Evolutionary conservation across 2,113 vertebrate species (phyloP).

Genomic region (Petaurus breviceps): DNA sequence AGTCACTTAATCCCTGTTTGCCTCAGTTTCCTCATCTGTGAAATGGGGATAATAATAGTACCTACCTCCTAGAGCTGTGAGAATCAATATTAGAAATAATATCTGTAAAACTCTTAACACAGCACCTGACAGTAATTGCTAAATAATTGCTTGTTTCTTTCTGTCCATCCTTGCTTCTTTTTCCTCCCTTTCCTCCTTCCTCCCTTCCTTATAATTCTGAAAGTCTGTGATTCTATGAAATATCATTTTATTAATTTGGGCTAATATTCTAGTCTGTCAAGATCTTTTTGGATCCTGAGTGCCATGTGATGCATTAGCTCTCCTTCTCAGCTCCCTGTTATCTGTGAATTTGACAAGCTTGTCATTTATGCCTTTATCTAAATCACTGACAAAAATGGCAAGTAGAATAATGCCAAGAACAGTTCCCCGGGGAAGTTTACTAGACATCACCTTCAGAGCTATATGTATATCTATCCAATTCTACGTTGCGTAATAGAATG

Average conservation of each 20-base stretch:
- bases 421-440: background rate
- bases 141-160: background rate
- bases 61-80: background rate
- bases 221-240: background rate
- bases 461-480: background rate
- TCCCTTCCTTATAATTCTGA: background rate
- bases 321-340: background rate
- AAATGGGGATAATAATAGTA: background rate
- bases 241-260: background rate
- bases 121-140: background rate
- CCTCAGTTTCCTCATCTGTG: background rate
- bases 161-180: background rate
- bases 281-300: background rate
- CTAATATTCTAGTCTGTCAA: background rate
- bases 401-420: background rate
- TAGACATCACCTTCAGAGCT: background rate
- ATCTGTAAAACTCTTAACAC: background rate
- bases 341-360: background rate
- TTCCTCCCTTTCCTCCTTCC: background rate
- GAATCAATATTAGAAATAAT: background rate
- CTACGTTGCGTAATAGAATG: background rate
- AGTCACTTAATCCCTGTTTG: background rate
- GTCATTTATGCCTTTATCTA: background rate
- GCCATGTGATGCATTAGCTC: background rate
- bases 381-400: background rate